Evolutionary conservation across 2,888 invertebrate genomes (phyloP), one percentile per base, ranked within the genome.

Genomic region (Epiblema foenella): DNA sequence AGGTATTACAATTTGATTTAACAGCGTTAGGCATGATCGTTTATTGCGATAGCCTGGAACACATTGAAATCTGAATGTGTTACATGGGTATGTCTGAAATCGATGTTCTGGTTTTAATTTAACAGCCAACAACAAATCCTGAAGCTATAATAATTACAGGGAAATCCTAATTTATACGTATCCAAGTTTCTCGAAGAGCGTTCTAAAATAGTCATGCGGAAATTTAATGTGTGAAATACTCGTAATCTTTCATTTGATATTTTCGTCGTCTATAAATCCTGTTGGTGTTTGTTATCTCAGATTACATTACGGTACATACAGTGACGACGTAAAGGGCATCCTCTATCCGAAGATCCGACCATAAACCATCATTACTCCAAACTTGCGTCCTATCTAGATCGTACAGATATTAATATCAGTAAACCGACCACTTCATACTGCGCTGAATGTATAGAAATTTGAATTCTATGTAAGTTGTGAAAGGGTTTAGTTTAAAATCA

Each of bases 361-460:
- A 59, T 60, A 54, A 65, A 66, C 66, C 66, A 69, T 57, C 63
- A 60, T 71, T 60, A 54, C 66, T 49, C 65, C 65, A 66, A 71
- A 66, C 60, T 71, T 66, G 60, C 29, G 65, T 46, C 52, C 66
- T 71, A 66, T 71, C 70, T 56, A 71, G 70, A 71, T 71, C 54
- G 59, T 46, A 46, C 65, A 54, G 49, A 66, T 70, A 70, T 71
- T 71, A 71, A 71, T 66, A 66, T 49, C 33, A 51, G 49, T 11
- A 17, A 65, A 52, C 39, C 65, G 59, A 54, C 65, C 46, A 15
- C 63, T 60, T 33, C 59, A 58, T 59, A 5, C 33, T 37, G 15
- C 37, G 17, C 33, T 37, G 12, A 11, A 11, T 33, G 11, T 24
- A 60, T 46, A 17, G 54, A 33, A 46, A 46, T 37, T 17, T 60